Evolutionary conservation across 1,140 invertebrate species (phyloP).

Genomic region (Zaprionus kolodkinae): DNA sequence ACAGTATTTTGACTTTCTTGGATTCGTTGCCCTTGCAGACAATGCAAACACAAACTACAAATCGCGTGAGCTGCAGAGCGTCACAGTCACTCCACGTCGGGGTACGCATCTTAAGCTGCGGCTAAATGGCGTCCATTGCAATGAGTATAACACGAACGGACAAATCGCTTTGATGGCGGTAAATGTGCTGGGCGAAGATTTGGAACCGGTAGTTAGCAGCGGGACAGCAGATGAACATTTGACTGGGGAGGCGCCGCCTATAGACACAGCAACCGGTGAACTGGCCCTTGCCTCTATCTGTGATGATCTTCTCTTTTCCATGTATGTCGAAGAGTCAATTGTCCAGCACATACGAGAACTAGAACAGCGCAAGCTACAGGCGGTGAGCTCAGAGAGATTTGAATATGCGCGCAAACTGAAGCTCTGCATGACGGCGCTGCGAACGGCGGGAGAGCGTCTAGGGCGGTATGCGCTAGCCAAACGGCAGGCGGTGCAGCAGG

Average conservation of each 20-base stretch:
- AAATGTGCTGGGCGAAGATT: conserved; percentile 89
- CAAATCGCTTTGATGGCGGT: conserved; percentile 89
- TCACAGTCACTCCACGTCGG: conserved; percentile 90
- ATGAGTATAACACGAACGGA: conserved; percentile 88
- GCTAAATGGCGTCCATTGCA: conserved; percentile 92
- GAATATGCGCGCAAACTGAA: conserved; percentile 96
- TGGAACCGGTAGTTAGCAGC: conserved; percentile 39
- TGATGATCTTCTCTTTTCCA: conserved; percentile 97
- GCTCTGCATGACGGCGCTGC: conserved; percentile 91
- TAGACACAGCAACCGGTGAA: conserved; percentile 78
- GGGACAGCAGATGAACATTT: conserved; percentile 50
- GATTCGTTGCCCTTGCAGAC: conserved; percentile 92
- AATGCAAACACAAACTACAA: conserved; percentile 92
- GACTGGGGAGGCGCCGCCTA: conserved; percentile 46
- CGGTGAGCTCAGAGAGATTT: conserved; percentile 89
- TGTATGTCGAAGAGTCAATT: conserved; percentile 98
- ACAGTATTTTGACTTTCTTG: conserved; percentile 88
- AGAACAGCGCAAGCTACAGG: conserved; percentile 93
- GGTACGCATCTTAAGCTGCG: conserved; percentile 93
- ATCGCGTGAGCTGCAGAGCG: conserved; percentile 93
- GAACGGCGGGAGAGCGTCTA: conserved; percentile 93
- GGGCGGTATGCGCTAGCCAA: conserved; percentile 96
- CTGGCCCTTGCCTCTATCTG: conserved; percentile 90
- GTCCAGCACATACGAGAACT: conserved; percentile 94
- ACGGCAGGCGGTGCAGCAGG: conserved; percentile 93